phyloP scores from a whole-genome alignment of 1,140 invertebrate species.

The Drosophila tani region DNA sequence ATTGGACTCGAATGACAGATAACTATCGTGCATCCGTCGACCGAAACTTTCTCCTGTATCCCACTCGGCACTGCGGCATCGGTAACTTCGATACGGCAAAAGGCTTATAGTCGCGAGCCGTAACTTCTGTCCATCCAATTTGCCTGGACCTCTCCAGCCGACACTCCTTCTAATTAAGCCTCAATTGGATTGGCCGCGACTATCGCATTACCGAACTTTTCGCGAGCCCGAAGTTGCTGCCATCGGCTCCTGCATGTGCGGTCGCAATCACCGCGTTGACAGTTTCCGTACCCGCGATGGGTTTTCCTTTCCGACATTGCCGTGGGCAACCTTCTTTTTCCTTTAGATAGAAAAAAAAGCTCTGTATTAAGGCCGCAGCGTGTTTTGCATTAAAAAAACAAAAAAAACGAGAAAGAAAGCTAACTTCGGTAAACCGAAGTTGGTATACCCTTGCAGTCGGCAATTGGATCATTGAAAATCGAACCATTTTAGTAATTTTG shows the following conservation, averaged over 20 bases:
- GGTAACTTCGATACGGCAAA: conserved; percentile 17
- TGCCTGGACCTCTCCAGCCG: conserved; percentile 9
- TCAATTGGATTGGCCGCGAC: conserved; percentile 41
- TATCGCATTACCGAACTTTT: conserved; percentile 56
- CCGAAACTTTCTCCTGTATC: conserved; percentile 6
- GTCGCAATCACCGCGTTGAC: conserved; percentile 74
- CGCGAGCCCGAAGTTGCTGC: conserved; percentile 42
- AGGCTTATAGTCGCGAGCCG: conserved; percentile 21
- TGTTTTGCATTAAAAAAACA: conserved; percentile 69
- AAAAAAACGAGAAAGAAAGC: too few relatives aligned
- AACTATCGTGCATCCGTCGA: conserved; percentile 23
- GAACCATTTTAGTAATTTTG: too few relatives aligned
- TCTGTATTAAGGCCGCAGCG: conserved; percentile 73
- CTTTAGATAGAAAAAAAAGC: conserved; percentile 49
- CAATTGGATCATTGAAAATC: too few relatives aligned
- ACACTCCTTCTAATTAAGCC: conserved; percentile 38
- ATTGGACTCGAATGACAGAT: conserved; percentile 48
- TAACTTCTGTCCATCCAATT: conserved; percentile 42
- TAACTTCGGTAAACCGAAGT: too few relatives aligned
- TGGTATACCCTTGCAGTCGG: too few relatives aligned
- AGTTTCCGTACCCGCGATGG: conserved; percentile 55
- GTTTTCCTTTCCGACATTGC: conserved; percentile 31
- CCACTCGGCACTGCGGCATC: not conserved
- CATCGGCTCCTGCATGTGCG: conserved; percentile 44
- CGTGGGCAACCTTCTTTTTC: conserved; percentile 48